phyloP scores from a whole-genome alignment of 2,113 vertebrate species.

The Rhadina sibilatrix region DNA sequence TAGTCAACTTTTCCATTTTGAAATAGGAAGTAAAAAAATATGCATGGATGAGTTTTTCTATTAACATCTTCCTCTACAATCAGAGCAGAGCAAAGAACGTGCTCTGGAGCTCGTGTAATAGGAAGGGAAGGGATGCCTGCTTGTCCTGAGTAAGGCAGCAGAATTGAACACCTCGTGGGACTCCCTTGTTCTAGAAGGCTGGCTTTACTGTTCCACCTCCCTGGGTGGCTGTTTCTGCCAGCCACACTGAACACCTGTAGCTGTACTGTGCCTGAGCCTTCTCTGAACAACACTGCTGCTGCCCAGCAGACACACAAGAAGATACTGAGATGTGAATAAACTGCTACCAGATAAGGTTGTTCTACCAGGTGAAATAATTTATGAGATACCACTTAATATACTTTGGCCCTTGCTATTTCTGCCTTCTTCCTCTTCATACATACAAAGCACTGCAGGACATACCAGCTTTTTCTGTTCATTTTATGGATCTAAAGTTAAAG shows the following conservation, averaged over 20 bases:
- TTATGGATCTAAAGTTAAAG: neutral
- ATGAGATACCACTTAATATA: neutral
- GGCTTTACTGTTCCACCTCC: neutral
- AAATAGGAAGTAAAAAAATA: neutral
- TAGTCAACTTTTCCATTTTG: neutral
- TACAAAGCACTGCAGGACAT: neutral
- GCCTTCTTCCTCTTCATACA: neutral
- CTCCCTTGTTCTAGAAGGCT: neutral
- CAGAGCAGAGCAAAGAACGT: neutral
- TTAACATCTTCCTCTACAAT: neutral
- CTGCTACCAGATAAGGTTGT: neutral
- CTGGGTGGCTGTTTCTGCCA: neutral
- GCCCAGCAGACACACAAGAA: neutral
- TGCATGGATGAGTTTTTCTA: neutral
- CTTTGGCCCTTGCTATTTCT: neutral
- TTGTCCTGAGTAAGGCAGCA: neutral
- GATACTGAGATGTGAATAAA: neutral
- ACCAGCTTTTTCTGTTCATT: neutral
- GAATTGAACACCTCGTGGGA: neutral
- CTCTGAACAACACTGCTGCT: neutral
- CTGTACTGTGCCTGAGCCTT: neutral
- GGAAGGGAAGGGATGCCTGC: neutral
- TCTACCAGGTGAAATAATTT: neutral
- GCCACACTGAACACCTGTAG: neutral
- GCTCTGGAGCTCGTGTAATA: fast-evolving